These are phyloP conservation scores for Brachionus rubens DNA, from an alignment of 1,140 invertebrate genomes.

Conservation along the genomic window DNA sequence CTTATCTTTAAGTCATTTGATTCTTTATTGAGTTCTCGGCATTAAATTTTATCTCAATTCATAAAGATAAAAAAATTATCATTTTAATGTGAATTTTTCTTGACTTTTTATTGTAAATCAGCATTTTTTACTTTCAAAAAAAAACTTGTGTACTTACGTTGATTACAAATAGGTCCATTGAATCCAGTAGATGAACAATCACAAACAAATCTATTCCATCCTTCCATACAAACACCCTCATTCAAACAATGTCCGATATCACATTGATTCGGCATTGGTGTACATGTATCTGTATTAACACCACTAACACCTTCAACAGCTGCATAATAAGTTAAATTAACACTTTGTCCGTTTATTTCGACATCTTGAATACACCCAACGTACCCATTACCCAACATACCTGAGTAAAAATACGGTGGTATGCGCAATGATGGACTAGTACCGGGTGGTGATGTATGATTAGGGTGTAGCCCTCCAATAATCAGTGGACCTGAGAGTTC, in stretches of 20 bases:
- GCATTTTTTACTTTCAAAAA: not conserved
- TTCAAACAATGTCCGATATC: slow-evolving; percentile 86
- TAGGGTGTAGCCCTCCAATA: slow-evolving; percentile 72
- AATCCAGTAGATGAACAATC: slow-evolving; percentile 86
- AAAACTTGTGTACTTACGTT: slow-evolving; percentile 17
- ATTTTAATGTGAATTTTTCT: too few relatives aligned
- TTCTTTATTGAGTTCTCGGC: too few relatives aligned
- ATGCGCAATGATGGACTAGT: slow-evolving; percentile 54
- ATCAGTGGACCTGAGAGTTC: slow-evolving; percentile 78
- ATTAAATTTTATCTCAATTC: too few relatives aligned
- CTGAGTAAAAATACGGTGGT: slow-evolving; percentile 86
- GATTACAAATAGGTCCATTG: slow-evolving; percentile 81
- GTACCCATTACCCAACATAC: slow-evolving; percentile 79
- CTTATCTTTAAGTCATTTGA: too few relatives aligned
- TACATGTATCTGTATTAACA: slow-evolving; percentile 52
- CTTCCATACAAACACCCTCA: slow-evolving; percentile 80
- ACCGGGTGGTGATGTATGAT: slow-evolving; percentile 64
- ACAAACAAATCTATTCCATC: slow-evolving; percentile 92
- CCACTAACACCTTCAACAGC: slow-evolving; percentile 76
- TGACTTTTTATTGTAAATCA: not conserved
- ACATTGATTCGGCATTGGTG: slow-evolving; percentile 73
- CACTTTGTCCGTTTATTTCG: slow-evolving; percentile 81
- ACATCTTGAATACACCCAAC: slow-evolving; percentile 92
- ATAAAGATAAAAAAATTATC: too few relatives aligned
- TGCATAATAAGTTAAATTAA: slow-evolving; percentile 83